Base-by-base conservation (phyloP, 2,888 invertebrate genomes). In the Barypeithes pellucidus region DNA sequence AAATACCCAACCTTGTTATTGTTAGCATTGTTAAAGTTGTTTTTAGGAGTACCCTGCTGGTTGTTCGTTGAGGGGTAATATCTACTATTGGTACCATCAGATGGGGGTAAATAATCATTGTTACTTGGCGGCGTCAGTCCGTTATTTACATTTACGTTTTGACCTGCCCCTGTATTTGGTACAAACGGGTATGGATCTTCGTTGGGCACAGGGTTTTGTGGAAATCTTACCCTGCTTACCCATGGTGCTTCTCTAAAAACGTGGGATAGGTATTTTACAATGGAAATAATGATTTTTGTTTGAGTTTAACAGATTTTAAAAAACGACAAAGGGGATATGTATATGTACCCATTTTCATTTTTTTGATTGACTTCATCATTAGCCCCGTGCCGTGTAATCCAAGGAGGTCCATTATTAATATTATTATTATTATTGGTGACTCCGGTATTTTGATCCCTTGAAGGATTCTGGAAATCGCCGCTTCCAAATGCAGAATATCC, bases 201-300 rank as follows among this genome's bases (percentile, higher is more conserved):
- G 18, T 57, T 79, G 20, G 76, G 57, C 2, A 78, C 78, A 16
- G 77, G 65, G 11, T 75, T 69, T 61, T 79, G 77, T 9, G 81
- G 82, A 71, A 82, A 84, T 66, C 77, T 77, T 2, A 81, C 72
- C 65, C 73, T 78, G 9, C 81, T 80, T 85, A 86, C 0, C 88
- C 87, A 75, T 82, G 86, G 66, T 79, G 78, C 70, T 7, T 68
- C 77, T 59, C 60, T 73, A 60, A 67, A 60, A 59, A n/a, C n/a
- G 36, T 29, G 12, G 24, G n/a, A 16, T 22, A 20, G 3, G 16
- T 16, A 43, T 5, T n/a, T n/a, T n/a, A n/a, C n/a, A n/a, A n/a
- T n/a, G n/a, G n/a, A n/a, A n/a, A n/a, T n/a, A n/a, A n/a, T n/a
- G n/a, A n/a, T n/a, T n/a, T n/a, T n/a, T n/a, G n/a, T n/a, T n/a